These are phyloP conservation scores for Sebastes aleutianus DNA, from an alignment of 2,797 vertebrate species.

Conservation along the genomic window DNA sequence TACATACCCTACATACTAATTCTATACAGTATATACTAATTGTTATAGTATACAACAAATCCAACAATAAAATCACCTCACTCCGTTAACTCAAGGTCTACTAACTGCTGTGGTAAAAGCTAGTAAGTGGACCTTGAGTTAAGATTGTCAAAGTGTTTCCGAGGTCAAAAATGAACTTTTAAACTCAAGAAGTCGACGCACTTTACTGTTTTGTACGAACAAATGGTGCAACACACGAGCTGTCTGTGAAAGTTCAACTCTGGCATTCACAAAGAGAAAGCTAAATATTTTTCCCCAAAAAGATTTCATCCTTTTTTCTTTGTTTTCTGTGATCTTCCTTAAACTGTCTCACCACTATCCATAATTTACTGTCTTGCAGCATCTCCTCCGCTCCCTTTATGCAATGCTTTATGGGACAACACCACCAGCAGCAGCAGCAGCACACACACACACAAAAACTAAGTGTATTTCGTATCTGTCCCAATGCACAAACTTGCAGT, in stretches of 20 bases:
- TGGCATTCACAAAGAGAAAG: background rate
- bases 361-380: background rate
- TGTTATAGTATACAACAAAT: background rate
- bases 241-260: background rate
- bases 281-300: background rate
- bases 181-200: background rate
- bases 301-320: background rate
- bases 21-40: background rate
- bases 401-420: background rate
- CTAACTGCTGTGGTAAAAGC: background rate
- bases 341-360: background rate
- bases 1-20: background rate
- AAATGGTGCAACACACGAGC: background rate
- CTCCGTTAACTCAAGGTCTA: background rate
- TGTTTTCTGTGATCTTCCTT: background rate
- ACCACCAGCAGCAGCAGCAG: background rate
- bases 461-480: background rate
- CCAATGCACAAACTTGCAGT: background rate
- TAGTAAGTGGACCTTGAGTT: background rate
- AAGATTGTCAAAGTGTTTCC: background rate
- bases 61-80: background rate
- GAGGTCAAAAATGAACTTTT: background rate
- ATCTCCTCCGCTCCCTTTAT: background rate
- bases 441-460: background rate
- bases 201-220: background rate